Percentiles rank a stretch among this genome's conserved stretches.
Evolutionary conservation across 2,888 invertebrate species (phyloP).

Genomic region (Platerodrilus igneus): DNA sequence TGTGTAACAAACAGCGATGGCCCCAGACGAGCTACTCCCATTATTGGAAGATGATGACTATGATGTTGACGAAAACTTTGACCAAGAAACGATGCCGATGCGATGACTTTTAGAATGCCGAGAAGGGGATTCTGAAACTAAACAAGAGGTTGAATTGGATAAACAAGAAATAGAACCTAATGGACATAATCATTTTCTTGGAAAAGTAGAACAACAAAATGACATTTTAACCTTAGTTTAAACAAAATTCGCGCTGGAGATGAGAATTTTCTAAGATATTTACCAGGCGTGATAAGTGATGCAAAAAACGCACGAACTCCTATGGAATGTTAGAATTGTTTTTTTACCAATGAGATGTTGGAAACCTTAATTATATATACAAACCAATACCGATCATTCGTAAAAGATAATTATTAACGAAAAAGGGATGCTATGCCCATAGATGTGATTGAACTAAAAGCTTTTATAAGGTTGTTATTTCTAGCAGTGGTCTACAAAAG

Average conservation of each 20-base stretch:
- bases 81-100: too few species aligned
- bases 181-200: constrained; percentile 6
- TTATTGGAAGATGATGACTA: too few species aligned
- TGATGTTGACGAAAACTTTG: too few species aligned
- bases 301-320: constrained; percentile 5
- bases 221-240: neutral
- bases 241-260: neutral
- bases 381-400: constrained; percentile 24
- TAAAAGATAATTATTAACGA: constrained; percentile 19
- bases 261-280: constrained; percentile 1
- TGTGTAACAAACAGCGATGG: too few species aligned
- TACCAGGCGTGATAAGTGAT: constrained; percentile 6
- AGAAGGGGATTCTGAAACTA: constrained; percentile 8
- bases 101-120: too few species aligned
- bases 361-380: constrained; percentile 27
- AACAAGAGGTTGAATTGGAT: constrained; percentile 3
- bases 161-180: neutral
- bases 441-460: constrained; percentile 27
- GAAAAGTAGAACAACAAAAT: constrained; percentile 5
- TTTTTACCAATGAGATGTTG: constrained; percentile 25
- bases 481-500: neutral
- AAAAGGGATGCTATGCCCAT: constrained; percentile 21
- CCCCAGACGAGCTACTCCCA: too few species aligned
- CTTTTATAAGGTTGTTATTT: constrained; percentile 30
- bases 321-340: constrained; percentile 12